Percentiles rank a stretch among this genome's conserved stretches.
phyloP scores from a whole-genome alignment of 2,888 invertebrate genomes.

The Acronicta alni region DNA sequence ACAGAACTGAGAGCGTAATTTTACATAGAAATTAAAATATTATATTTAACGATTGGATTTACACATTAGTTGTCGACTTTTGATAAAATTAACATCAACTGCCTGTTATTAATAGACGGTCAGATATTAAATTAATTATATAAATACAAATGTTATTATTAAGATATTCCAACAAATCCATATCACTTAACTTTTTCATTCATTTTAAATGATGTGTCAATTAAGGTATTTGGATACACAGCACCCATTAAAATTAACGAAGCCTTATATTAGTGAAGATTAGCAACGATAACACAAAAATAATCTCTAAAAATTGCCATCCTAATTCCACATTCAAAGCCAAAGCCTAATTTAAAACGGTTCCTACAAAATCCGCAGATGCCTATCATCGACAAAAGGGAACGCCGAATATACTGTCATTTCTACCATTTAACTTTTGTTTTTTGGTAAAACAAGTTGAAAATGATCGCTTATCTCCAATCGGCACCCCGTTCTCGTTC shows the following conservation, averaged over 20 bases:
- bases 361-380: constrained; percentile 70
- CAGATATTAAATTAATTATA: constrained; percentile 11
- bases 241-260: constrained; percentile 28
- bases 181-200: constrained; percentile 5
- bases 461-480: constrained; percentile 83
- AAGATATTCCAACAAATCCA: neutral
- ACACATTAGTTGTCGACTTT: constrained; percentile 1
- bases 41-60: constrained; percentile 17
- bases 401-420: constrained; percentile 81
- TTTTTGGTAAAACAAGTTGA: constrained; percentile 57
- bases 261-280: constrained; percentile 8
- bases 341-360: constrained; percentile 67
- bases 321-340: constrained; percentile 29
- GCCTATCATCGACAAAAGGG: constrained; percentile 73
- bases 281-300: constrained; percentile 14
- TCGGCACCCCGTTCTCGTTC: constrained; percentile 88
- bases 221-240: constrained; percentile 5
- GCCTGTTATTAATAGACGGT: too few relatives aligned
- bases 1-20: neutral
- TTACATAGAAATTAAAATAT: constrained; percentile 6
- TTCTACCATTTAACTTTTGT: constrained; percentile 76
- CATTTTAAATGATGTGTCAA: constrained; percentile 15
- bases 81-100: neutral
- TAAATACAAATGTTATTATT: neutral
- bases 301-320: constrained; percentile 15